These are phyloP conservation scores for Apotomis betuletana DNA, from an alignment of 2,888 invertebrate genomes.

Conservation along the genomic window DNA sequence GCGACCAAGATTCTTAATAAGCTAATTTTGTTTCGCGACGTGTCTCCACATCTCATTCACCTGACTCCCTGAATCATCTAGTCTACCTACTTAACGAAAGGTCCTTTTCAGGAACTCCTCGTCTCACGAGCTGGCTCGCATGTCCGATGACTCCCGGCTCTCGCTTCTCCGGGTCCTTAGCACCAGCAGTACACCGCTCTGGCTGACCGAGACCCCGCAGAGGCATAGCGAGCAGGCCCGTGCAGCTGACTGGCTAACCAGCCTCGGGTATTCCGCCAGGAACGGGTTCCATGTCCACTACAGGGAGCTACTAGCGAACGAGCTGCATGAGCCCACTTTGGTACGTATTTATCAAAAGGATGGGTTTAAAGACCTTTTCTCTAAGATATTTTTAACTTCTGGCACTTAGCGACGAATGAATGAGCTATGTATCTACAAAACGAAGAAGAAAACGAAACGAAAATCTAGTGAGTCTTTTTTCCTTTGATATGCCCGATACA, in stretches of 20 bases:
- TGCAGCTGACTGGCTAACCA: constrained; percentile 88
- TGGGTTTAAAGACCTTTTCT: too few relatives aligned
- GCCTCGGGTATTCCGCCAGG: constrained; percentile 88
- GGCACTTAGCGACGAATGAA: too few relatives aligned
- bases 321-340: constrained; percentile 85
- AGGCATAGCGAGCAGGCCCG: constrained; percentile 66
- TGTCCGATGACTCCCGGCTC: constrained; percentile 63
- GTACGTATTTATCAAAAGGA: constrained; percentile 68
- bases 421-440: too few relatives aligned
- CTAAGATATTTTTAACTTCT: too few relatives aligned
- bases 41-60: too few relatives aligned
- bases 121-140: constrained; percentile 63
- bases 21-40: too few relatives aligned
- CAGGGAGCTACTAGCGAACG: constrained; percentile 85
- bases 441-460: too few relatives aligned
- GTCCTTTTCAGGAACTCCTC: constrained; percentile 65
- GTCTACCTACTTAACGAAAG: not conserved
- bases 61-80: too few relatives aligned
- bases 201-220: constrained; percentile 65
- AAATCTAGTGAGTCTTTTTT: too few relatives aligned
- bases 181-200: constrained; percentile 64
- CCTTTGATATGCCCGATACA: too few relatives aligned
- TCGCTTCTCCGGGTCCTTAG: constrained; percentile 62
- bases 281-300: constrained; percentile 89
- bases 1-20: too few relatives aligned